Conservation (phyloP, 2,888 invertebrate genomes). For the Busseola fusca region DNA sequence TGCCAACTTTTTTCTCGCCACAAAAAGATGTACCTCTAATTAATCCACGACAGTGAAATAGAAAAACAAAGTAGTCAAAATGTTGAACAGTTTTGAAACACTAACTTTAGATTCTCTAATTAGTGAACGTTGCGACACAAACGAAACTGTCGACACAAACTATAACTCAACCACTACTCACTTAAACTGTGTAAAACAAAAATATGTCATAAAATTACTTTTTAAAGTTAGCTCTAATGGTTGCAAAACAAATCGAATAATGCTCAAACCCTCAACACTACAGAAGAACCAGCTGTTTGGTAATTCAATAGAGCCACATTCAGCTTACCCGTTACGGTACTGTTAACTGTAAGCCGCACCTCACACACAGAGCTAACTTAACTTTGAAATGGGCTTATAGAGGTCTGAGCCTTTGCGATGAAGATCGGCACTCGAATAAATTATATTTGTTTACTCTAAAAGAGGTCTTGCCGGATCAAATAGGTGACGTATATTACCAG, state of each 20-base stretch:
- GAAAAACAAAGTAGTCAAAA: conserved; percentile 1
- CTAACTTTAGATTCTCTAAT: conserved; percentile 7
- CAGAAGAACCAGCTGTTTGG: not conserved
- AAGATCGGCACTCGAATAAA: conserved; percentile 46
- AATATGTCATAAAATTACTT: not conserved
- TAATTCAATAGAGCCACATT: not conserved
- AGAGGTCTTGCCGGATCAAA: conserved; percentile 13
- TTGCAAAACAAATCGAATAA: not conserved
- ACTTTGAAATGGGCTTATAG: conserved; percentile 32
- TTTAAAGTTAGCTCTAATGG: not conserved
- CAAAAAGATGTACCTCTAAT: conserved; percentile 3
- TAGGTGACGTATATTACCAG: not conserved
- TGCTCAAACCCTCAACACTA: not conserved
- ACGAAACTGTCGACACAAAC: not conserved
- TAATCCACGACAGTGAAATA: not conserved
- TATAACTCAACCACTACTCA: not conserved
- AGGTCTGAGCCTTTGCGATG: conserved; percentile 18
- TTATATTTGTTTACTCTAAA: conserved; percentile 46
- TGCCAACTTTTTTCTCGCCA: not conserved
- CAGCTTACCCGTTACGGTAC: not conserved
- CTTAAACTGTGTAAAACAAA: not conserved
- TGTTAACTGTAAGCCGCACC: conserved; percentile 15
- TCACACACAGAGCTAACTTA: not conserved
- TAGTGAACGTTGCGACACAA: not conserved
- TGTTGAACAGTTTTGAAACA: conserved; percentile 1